Evolutionary conservation across 2,797 vertebrate genomes (phyloP), one percentile per base, ranked within the genome.

Genomic region (Poecilia gillii): DNA sequence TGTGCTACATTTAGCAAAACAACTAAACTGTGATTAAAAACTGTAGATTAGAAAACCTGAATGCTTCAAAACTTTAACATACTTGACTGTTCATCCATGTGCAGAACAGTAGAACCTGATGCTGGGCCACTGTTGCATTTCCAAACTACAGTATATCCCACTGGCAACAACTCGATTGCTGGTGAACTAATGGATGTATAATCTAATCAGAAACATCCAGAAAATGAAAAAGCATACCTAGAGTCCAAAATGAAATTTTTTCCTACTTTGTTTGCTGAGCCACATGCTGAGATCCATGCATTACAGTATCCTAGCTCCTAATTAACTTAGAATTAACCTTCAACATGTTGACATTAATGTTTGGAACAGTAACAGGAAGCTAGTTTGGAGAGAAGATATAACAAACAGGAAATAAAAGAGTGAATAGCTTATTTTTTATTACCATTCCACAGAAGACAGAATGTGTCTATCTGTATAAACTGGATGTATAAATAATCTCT

Each of bases 151-250:
- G 25, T n/a, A 57, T 81, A 82, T 85, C 87, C 90, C 85, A 78
- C 86, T 72, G 87, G 72, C 74, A 85, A 82, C 88, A 36, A 86
- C 76, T 86, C 87, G 90, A 91, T 80, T 91, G 90, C 84, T 78
- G 82, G 82, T 85, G 79, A 92, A 89, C 84, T 92, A 94, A 94
- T 93, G 94, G 91, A 87, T 36, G 64, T 76, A 28, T 93, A 95
- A 95, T 93, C 43, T 33, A 93, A 94, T 94, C 90, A 88, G n/a
- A 81, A 86, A 89, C 90, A 91, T 91, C 87, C 87, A 90, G 89
- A 80, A 86, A 90, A 90, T 90, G 87, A 85, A 90, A 85, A 81
- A 33, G 45, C 62, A 70, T 79, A 87, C 87, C 75, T 18, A 3
- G 14, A 66, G 75, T 86, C 81, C 83, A 91, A 88, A 87, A 88